Percentiles rank a stretch among this genome's conserved stretches.
Evolutionary conservation across 1,140 invertebrate species (phyloP).

Genomic region (Drosophila nigromelanica): DNA sequence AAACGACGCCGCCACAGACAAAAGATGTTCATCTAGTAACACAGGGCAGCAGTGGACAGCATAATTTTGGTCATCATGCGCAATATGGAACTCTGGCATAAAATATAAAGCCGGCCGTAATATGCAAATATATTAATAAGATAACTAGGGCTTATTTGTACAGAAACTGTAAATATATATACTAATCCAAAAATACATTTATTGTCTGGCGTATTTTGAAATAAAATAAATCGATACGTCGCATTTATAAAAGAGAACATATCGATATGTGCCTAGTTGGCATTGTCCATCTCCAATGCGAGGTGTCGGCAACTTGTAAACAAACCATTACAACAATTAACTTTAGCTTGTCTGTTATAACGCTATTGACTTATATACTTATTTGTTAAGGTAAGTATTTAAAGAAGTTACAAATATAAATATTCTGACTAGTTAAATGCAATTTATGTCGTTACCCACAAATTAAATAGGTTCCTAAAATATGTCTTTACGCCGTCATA

Average conservation of each 20-base stretch:
- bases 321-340: background rate
- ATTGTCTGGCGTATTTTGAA: constrained; percentile 2
- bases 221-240: constrained; percentile 8
- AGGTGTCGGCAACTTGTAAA: background rate
- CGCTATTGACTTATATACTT: no score
- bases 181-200: background rate
- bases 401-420: background rate
- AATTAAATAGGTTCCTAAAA: background rate
- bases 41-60: constrained; percentile 3
- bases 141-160: constrained; percentile 23
- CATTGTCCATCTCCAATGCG: background rate
- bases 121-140: constrained; percentile 18
- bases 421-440: no score
- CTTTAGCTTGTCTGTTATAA: background rate
- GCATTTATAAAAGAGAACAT: background rate
- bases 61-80: constrained; percentile 18
- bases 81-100: constrained; percentile 42
- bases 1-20: constrained; percentile 5
- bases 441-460: background rate
- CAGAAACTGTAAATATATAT: constrained; percentile 31
- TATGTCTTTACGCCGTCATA: constrained; percentile 18
- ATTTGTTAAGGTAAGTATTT: background rate
- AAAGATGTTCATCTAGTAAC: constrained; percentile 5
- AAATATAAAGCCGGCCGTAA: constrained; percentile 10
- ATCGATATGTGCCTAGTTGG: constrained; percentile 8